Base-by-base conservation (phyloP, 2,113 vertebrate genomes). In the Labeo catla region DNA sequence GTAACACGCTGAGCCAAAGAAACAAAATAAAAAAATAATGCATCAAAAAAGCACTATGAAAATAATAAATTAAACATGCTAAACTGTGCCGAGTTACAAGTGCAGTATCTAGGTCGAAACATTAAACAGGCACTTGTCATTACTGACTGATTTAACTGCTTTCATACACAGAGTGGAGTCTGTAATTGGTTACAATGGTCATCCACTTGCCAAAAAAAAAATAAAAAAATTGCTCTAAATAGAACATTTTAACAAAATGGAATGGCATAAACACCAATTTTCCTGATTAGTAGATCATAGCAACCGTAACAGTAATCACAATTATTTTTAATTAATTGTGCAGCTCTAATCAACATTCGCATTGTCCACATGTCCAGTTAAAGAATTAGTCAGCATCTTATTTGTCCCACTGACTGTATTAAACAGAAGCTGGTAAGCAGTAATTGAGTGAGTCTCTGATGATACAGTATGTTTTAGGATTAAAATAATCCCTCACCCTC, bases 401-500 rank as follows among this genome's bases (percentile, higher is more conserved):
- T 66, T 82, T 82, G 61, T 82, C 63, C 16, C n/a, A 6, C 39
- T 39, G 54, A 49, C 78, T 47, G 59, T 61, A 65, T 68, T 68
- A 82, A 52, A 57, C 66, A 72, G 49, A 72, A 65, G 49, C 11
- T 15, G 19, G 11, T 7, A 21, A 77, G 63, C 23, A 23, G 45
- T 82, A 68, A 66, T 72, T 83, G 81, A 72, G 66, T 83, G 6
- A 52, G 16, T 34, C 49, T 52, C 49, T 83, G 81, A 83, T 72
- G 49, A 72, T 70, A 54, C 72, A 81, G 45, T 36, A 54, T 83
- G 81, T 57, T 70, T 72, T 50, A 81, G 43, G 45, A 81, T 66
- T 81, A 28, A 81, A 81, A 50, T 81, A 81, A 81, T 81, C 80
- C 61, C 43, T 81, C 61, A 81, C 45, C 80, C 61, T 50, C 13